Evolutionary conservation across 2,113 vertebrate genomes (phyloP), one percentile per base, ranked within the genome.

Genomic region (Setophaga kirtlandii): DNA sequence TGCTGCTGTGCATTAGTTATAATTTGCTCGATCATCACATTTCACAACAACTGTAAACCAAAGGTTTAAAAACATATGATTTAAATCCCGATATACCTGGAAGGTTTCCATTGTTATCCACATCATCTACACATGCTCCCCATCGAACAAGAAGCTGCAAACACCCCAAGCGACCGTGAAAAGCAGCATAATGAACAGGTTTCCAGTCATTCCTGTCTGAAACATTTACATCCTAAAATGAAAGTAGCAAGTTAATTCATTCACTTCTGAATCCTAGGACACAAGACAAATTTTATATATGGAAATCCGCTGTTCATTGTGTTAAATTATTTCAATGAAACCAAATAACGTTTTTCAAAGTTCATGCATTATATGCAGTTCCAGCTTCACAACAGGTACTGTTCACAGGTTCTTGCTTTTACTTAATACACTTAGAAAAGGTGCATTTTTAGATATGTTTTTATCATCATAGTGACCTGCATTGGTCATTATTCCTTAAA

Each of bases 111-210:
- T 97, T 98, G 49, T 87, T 93, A 92, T 98, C 98, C 70, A 96
- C 97, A 20, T 98, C 98, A 90, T 98, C 98, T 39, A 97, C 39
- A 44, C 90, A 74, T 0, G 97, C 98, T 87, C 98, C 98, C 98
- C 98, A 99, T 58, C 97, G 96, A 64, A 98, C 77, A 14, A 99
- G 98, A 65, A 98, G 98, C 77, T 98, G 98, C 78, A 98, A 93
- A 89, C 98, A 99, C 15, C 98, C 98, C 70, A 99, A 96, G 37
- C 98, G 97, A 52, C 98, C 98, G 6, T 99, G 98, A 86, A 98
- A 99, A 50, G 98, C 97, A 83, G 98, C 98, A 25, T 98, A 98
- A 93, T 98, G 98, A 53, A 98, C 90, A 56, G 98, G 98, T 49
- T 91, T 98, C 98, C 98, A 98, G 42, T 96, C 98, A 64, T 95